Percentiles rank a stretch among this genome's conserved stretches.
These are phyloP conservation scores for Plecotus auritus DNA, from an alignment of 2,113 vertebrate species.

Conservation along the genomic window DNA sequence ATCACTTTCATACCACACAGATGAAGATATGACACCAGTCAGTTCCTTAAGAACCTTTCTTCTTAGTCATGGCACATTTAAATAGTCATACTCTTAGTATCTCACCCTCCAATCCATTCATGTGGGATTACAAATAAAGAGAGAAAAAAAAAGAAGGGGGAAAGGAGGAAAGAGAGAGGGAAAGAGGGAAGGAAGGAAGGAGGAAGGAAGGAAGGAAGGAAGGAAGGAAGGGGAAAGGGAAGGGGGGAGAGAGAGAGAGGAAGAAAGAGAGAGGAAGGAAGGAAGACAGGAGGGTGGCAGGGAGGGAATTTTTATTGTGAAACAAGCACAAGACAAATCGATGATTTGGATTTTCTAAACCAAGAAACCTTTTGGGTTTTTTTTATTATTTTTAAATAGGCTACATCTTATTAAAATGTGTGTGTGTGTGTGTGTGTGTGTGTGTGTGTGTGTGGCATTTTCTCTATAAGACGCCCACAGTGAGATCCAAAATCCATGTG, in stretches of 20 bases:
- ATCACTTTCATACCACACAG: not conserved
- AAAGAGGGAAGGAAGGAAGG: rapidly evolving
- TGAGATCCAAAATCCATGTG: conserved; percentile 44
- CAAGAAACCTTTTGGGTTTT: not conserved
- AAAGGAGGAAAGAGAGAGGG: no score
- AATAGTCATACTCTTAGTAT: not conserved
- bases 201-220: not conserved
- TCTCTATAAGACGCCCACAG: not conserved
- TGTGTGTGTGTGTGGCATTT: not conserved
- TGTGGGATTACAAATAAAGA: not conserved
- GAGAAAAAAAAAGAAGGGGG: no score
- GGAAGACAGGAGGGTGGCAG: not conserved
- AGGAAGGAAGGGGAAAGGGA: not conserved
- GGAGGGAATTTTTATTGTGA: not conserved
- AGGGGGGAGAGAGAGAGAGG: no score
- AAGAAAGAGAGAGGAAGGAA: not conserved
- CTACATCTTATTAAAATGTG: not conserved
- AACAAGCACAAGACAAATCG: not conserved
- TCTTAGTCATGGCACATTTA: not conserved
- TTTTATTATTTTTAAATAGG: conserved; percentile 9
- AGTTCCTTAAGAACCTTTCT: not conserved
- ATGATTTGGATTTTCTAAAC: not conserved
- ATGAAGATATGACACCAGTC: not conserved
- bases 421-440: not conserved
- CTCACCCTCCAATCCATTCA: not conserved